These are phyloP conservation scores for Sebastes iracundus DNA, from an alignment of 2,797 vertebrate species.

Conservation along the genomic window DNA sequence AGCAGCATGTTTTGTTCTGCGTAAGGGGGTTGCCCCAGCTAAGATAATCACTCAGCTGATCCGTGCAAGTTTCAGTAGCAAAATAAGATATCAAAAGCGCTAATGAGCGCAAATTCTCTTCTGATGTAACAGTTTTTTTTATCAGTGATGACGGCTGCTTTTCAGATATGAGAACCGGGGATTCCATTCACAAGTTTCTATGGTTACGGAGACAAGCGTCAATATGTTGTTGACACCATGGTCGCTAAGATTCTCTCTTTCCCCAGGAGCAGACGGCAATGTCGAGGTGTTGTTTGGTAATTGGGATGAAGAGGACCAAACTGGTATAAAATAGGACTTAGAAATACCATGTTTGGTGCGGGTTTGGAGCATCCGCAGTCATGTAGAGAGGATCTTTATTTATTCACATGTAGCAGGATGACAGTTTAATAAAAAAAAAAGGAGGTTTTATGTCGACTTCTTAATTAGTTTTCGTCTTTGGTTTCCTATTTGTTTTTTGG, in stretches of 20 bases:
- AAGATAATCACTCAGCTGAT: conserved; percentile 40
- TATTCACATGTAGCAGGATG: neutral
- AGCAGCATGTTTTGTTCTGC: conserved; percentile 35
- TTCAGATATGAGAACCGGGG: conserved; percentile 30
- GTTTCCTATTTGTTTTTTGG: neutral
- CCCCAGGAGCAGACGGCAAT: conserved; percentile 25
- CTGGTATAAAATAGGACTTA: neutral
- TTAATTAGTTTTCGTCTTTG: neutral
- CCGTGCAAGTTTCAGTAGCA: neutral
- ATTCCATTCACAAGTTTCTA: conserved; percentile 68
- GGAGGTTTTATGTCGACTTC: neutral
- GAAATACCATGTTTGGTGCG: neutral
- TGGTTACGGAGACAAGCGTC: conserved; percentile 60
- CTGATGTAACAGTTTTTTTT: neutral
- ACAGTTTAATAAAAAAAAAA: conserved; percentile 10
- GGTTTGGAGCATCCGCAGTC: neutral
- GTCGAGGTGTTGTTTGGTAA: conserved; percentile 51
- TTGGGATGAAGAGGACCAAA: conserved; percentile 32
- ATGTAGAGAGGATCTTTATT: neutral
- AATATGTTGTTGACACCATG: conserved; percentile 55
- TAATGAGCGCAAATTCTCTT: neutral
- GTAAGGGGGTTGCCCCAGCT: conserved; percentile 52
- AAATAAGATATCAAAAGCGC: neutral
- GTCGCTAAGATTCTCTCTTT: conserved; percentile 36
- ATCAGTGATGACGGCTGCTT: conserved; percentile 7